Conservation (phyloP, 2,113 vertebrate species). For the Crypturellus undulatus region DNA sequence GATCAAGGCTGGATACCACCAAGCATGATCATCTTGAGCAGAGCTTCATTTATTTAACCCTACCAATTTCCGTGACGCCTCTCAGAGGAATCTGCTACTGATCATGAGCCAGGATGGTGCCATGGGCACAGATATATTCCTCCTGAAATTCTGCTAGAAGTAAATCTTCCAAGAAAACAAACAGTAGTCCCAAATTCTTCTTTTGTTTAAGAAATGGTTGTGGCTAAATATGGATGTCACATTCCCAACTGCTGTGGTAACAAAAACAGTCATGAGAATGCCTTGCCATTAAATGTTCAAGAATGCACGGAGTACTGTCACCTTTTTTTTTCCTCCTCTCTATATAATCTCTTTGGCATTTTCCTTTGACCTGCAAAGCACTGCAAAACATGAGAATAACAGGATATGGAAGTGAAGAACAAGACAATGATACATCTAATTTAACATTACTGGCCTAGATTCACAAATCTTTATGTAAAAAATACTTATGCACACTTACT, state of each 20-base stretch:
- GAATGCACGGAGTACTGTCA: background rate
- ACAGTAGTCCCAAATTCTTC: background rate
- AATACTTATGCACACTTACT: background rate
- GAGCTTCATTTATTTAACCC: background rate
- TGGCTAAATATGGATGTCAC: background rate
- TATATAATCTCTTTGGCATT: slow-evolving; percentile 12
- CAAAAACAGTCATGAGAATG: background rate
- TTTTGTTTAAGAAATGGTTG: background rate
- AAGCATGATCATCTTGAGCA: background rate
- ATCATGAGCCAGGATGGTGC: rapidly evolving
- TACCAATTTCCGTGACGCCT: rapidly evolving
- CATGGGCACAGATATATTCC: rapidly evolving
- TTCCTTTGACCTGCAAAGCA: slow-evolving; percentile 37
- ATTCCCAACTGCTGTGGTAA: background rate
- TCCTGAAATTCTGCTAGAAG: background rate
- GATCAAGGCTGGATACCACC: background rate
- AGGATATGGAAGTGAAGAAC: background rate
- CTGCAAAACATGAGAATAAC: background rate
- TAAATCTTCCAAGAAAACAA: background rate
- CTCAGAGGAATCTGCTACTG: background rate
- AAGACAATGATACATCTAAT: background rate
- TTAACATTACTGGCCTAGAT: background rate
- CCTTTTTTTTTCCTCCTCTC: background rate
- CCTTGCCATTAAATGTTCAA: background rate
- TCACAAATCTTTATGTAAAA: background rate